phyloP scores from a whole-genome alignment of 2,888 invertebrate species.

The Nemotelus pantherinus region DNA sequence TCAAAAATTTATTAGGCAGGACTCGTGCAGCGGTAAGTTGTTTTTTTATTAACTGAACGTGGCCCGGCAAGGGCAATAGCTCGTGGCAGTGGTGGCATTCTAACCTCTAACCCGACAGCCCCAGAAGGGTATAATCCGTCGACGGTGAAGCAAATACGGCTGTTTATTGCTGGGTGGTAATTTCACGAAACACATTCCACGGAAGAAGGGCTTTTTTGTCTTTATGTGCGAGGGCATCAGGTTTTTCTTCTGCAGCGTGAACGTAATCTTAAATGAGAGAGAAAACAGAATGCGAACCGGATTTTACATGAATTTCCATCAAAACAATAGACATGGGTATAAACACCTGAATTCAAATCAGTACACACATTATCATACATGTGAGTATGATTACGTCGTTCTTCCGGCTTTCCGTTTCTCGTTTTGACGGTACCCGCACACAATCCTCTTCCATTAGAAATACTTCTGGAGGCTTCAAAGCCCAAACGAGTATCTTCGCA shows the following conservation, averaged over 20 bases:
- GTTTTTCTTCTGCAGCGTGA: not conserved
- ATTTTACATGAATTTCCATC: conserved; percentile 39
- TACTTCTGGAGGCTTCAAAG: conserved; percentile 14
- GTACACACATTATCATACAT: conserved; percentile 35
- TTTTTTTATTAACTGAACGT: conserved; percentile 29
- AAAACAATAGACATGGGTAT: conserved; percentile 43
- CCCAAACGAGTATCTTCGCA: conserved; percentile 10
- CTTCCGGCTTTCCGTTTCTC: not conserved
- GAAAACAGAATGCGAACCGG: not conserved
- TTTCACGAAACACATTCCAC: conserved; percentile 12
- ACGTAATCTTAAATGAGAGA: not conserved
- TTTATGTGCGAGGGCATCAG: not conserved
- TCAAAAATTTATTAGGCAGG: conserved; percentile 47
- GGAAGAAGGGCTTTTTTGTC: conserved; percentile 5
- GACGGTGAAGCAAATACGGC: conserved; percentile 24
- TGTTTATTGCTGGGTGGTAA: conserved; percentile 17
- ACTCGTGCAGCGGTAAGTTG: conserved; percentile 40
- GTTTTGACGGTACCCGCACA: not conserved
- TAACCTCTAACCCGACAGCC: not conserved
- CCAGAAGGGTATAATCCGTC: conserved; percentile 23
- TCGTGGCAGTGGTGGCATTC: not conserved
- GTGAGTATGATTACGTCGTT: conserved; percentile 16
- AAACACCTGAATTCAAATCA: conserved; percentile 43
- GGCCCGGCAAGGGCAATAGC: not conserved
- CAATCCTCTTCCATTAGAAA: not conserved